phyloP scores from a whole-genome alignment of 1,140 invertebrate species.

The Diachasma alloeum region DNA sequence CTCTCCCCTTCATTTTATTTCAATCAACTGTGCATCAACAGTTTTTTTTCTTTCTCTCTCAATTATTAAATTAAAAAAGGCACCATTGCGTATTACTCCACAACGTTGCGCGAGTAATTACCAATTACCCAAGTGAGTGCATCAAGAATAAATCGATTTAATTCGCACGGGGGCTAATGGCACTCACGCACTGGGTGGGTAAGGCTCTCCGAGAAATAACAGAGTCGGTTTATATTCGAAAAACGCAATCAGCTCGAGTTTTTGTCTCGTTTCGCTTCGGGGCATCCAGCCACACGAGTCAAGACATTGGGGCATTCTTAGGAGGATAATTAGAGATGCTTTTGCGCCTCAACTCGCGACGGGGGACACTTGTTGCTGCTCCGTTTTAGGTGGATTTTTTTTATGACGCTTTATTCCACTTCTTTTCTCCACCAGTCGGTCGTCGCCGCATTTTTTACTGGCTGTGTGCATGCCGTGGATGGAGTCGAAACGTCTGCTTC shows the following conservation, averaged over 20 bases:
- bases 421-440: conserved; percentile 11
- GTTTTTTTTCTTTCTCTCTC: background rate
- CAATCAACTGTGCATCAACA: background rate
- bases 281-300: conserved; percentile 26
- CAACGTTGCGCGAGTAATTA: conserved; percentile 26
- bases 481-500: background rate
- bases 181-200: conserved; percentile 9
- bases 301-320: conserved; percentile 39
- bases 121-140: conserved; percentile 33
- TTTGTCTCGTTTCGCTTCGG: conserved; percentile 60
- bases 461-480: background rate
- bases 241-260: conserved; percentile 61
- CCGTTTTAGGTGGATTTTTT: conserved; percentile 32
- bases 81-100: background rate
- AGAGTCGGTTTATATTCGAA: conserved; percentile 54
- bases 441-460: background rate
- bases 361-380: conserved; percentile 53
- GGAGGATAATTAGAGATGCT: conserved; percentile 63
- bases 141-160: conserved; percentile 36
- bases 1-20: background rate
- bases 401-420: conserved; percentile 21
- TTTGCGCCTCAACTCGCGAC: conserved; percentile 60
- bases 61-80: background rate
- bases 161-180: conserved; percentile 31
- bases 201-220: background rate